Conservation (phyloP, 2,888 invertebrate species). For the Chymomyza caudatula region DNA sequence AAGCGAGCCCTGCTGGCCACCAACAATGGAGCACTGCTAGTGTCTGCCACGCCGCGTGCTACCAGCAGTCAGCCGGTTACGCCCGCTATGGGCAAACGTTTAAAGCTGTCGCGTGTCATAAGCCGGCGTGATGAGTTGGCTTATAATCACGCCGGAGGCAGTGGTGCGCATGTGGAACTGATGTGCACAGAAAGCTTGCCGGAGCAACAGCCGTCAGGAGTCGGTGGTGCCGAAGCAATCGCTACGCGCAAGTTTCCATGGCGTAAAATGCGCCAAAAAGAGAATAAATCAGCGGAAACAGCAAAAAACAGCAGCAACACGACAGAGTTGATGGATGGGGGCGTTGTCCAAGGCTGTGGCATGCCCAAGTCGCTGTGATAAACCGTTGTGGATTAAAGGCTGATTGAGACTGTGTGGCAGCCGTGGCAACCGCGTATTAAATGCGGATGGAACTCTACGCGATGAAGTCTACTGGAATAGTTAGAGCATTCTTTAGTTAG, state of each 20-base stretch:
- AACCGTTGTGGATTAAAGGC: slow-evolving; percentile 22
- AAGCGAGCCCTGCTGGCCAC: slow-evolving; percentile 63
- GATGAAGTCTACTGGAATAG: too few relatives aligned
- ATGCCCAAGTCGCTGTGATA: slow-evolving; percentile 64
- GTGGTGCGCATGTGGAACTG: slow-evolving; percentile 30
- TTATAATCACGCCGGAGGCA: neutral
- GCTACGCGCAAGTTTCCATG: slow-evolving; percentile 52
- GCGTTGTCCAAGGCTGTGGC: slow-evolving; percentile 31
- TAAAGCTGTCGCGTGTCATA: slow-evolving; percentile 71
- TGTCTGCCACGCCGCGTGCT: neutral
- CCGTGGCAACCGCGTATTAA: neutral
- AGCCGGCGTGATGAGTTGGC: slow-evolving; percentile 59
- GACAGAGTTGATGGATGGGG: neutral
- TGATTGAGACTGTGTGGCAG: neutral
- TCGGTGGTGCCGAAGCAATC: neutral
- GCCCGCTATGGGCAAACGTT: slow-evolving; percentile 39
- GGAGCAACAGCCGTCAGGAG: neutral
- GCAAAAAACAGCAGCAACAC: slow-evolving; percentile 7
- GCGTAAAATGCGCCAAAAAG: slow-evolving; percentile 58
- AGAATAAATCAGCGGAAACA: slow-evolving; percentile 16
- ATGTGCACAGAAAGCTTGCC: slow-evolving; percentile 27
- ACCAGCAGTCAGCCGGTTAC: slow-evolving; percentile 1
- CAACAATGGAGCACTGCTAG: slow-evolving; percentile 50
- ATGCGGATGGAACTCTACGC: neutral
- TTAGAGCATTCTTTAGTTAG: neutral